Evolutionary conservation across 2,113 vertebrate species (phyloP), one percentile per base, ranked within the genome.

Genomic region (Amblyornis subalaris): DNA sequence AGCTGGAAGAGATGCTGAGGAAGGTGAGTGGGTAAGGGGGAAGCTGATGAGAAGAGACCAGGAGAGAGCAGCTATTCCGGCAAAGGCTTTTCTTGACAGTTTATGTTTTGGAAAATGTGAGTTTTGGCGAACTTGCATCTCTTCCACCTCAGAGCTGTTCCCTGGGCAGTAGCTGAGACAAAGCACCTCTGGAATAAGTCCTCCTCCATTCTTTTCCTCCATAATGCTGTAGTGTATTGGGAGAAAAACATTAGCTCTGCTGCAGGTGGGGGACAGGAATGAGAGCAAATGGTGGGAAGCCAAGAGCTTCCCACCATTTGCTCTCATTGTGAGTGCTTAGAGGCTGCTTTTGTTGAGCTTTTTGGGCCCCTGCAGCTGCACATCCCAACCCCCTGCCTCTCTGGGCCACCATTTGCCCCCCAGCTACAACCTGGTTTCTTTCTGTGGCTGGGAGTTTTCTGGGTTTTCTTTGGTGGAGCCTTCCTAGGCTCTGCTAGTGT

Each of bases 71-170:
- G 26, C 40, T 85, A 66, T 92, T 94, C 92, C 40, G 6, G 92
- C 81, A 97, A 97, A 94, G 26, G 81, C 92, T 95, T 77, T 88
- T 90, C 36, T 79, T 70, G 25, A 29, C 33, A 33, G 31, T 69
- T 90, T 44, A 38, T 65, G 60, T 54, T 88, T 85, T 78, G 62
- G 78, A 72, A 91, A 93, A 82, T 80, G 55, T 65, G 67, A 44
- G 24, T 48, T 94, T 89, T 92, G 86, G 80, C 86, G 77, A 96
- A 89, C 26, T 92, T 85, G n/a, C 2, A 0, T 89, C n/a, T 91
- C 18, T 80, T 42, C 62, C 9, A 35, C 29, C 50, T 40, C 36
- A 71, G 54, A 74, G 42, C 28, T 44, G 36, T 35, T 91, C 66
- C 93, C 89, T 83, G 60, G 75, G 61, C 21, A 83, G 67, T 36